Percentiles rank a stretch among this genome's conserved stretches.
Evolutionary conservation across 2,113 vertebrate species (phyloP).

Genomic region (Tamias sibiricus): DNA sequence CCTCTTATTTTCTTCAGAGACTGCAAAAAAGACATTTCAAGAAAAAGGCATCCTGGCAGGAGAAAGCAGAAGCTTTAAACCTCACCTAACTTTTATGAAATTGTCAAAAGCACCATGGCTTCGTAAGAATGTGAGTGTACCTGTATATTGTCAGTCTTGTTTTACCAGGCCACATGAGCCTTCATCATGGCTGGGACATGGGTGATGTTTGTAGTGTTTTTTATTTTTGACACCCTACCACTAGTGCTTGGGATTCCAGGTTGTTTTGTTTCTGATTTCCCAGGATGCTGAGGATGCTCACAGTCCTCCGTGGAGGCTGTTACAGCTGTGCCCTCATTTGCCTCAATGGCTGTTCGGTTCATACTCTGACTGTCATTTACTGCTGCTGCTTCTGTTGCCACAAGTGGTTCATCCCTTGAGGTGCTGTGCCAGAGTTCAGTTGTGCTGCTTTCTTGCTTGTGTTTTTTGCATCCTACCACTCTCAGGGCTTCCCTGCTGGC

Average conservation of each 20-base stretch:
- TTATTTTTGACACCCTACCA: neutral
- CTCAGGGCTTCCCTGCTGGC: neutral
- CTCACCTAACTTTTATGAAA: constrained; percentile 99
- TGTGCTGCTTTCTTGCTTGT: neutral
- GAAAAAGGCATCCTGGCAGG: constrained; percentile 90
- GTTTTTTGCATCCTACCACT: neutral
- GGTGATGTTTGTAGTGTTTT: neutral
- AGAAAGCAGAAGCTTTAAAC: constrained; percentile 91
- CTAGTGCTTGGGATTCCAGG: neutral
- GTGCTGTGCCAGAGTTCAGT: neutral
- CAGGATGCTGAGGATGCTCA: neutral
- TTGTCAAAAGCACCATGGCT: constrained; percentile 92
- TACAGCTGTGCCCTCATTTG: neutral
- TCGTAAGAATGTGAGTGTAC: constrained; percentile 89
- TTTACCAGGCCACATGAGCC: neutral
- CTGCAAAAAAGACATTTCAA: constrained; percentile 90
- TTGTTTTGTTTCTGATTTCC: neutral
- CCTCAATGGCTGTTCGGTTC: fast-evolving
- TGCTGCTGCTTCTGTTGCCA: neutral
- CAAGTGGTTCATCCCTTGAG: neutral
- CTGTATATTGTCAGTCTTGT: constrained; percentile 7
- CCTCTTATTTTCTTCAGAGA: constrained; percentile 86
- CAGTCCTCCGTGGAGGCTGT: neutral
- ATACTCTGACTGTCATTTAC: neutral
- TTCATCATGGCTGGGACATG: neutral